These are phyloP conservation scores for Torymus aiolomorphi DNA, from an alignment of 2,888 invertebrate genomes.

Conservation along the genomic window DNA sequence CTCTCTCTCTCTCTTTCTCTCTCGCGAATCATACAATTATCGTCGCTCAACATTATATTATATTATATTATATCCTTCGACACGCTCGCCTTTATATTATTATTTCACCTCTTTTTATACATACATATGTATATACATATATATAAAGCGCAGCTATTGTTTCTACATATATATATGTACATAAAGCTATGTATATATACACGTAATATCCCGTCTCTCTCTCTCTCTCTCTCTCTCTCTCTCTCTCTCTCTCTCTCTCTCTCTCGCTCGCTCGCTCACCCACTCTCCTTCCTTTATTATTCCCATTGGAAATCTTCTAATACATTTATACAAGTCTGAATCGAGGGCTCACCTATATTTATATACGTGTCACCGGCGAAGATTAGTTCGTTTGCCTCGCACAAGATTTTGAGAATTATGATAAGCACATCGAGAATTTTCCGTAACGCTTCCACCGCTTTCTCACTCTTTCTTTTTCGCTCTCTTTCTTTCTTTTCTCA, in stretches of 20 bases:
- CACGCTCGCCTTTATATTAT: conserved; percentile 14
- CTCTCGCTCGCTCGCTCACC: no score
- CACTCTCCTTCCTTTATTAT: conserved; percentile 36
- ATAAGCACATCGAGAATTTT: conserved; percentile 13
- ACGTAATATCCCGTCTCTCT: conserved; percentile 32
- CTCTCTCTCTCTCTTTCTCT: no score
- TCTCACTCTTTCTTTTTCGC: background rate
- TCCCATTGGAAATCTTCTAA: conserved; percentile 60
- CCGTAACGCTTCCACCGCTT: background rate
- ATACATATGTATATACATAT: conserved; percentile 62
- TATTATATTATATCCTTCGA: conserved; percentile 18
- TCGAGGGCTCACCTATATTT: conserved; percentile 29
- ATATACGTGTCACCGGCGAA: background rate
- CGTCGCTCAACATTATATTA: background rate
- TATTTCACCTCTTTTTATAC: conserved; percentile 24
- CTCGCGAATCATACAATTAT: no score
- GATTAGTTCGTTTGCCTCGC: background rate
- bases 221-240: conserved; percentile 3
- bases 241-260: no score
- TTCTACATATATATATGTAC: conserved; percentile 57
- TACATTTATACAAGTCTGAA: conserved; percentile 66
- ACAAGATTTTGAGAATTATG: background rate
- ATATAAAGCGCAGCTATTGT: conserved; percentile 52
- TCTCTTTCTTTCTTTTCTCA: conserved; percentile 5
- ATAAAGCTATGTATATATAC: conserved; percentile 54